Percentiles rank a stretch among this genome's conserved stretches.
Conservation (phyloP, 2,797 vertebrate genomes). For the Chanos chanos region DNA sequence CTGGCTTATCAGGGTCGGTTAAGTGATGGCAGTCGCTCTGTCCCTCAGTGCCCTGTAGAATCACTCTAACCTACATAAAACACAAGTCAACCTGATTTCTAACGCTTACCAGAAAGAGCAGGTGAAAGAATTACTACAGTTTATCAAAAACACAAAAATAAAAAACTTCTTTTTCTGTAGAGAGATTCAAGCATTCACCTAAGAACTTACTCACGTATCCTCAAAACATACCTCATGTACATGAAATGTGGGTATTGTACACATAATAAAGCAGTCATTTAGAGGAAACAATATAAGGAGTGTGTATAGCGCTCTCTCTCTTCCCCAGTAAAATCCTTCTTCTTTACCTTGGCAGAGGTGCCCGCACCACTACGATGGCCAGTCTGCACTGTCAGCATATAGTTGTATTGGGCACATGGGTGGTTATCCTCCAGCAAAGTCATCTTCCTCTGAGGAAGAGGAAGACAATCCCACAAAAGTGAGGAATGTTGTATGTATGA, state of each 20-base stretch:
- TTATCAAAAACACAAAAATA: too few species aligned
- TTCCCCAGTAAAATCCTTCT: not conserved
- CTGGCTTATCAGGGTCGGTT: conserved; percentile 68
- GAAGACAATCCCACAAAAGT: conserved; percentile 10
- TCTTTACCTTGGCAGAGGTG: conserved; percentile 74
- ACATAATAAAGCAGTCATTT: not conserved
- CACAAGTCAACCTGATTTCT: too few species aligned
- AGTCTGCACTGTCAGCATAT: conserved; percentile 77
- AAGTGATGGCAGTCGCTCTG: conserved; percentile 69
- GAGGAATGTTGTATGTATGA: conserved; percentile 1
- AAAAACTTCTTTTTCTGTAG: too few species aligned
- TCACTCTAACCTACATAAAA: conserved; percentile 64
- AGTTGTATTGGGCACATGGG: conserved; percentile 69
- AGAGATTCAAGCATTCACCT: too few species aligned
- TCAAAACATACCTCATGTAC: not conserved
- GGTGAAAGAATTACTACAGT: too few species aligned
- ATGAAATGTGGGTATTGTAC: too few species aligned
- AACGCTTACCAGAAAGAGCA: too few species aligned
- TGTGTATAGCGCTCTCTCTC: too few species aligned
- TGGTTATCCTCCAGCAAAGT: conserved; percentile 78
- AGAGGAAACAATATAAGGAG: too few species aligned
- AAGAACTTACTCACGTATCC: not conserved
- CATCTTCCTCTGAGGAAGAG: conserved; percentile 71
- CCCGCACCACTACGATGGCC: conserved; percentile 73
- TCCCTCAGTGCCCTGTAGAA: conserved; percentile 70